A percentile compares a stretch with the other conserved stretches of the same genome.
Conservation (phyloP, 53 echinoderm and acorn worm genomes). For the Echinometra lucunter region DNA sequence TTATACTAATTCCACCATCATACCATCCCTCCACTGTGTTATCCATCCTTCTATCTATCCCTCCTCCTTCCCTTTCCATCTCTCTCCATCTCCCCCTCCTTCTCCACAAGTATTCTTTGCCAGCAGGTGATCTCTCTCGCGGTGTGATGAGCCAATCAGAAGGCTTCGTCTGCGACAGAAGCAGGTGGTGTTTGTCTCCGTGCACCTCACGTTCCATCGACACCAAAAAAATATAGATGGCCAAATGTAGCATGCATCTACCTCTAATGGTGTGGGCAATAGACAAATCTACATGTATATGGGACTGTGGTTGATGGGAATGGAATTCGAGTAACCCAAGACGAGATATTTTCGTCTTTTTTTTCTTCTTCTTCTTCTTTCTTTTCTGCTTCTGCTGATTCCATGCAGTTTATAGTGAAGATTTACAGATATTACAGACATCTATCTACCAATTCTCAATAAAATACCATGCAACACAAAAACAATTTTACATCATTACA, state of each 20-base stretch:
- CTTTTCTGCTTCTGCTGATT: background rate
- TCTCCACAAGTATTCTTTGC: slow-evolving; percentile 52
- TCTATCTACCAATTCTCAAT: no score
- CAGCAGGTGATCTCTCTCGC: slow-evolving; percentile 38
- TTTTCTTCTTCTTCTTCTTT: background rate
- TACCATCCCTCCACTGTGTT: background rate
- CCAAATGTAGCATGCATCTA: slow-evolving; percentile 56
- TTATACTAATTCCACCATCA: background rate
- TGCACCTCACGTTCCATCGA: slow-evolving; percentile 32
- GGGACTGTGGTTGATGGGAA: slow-evolving; percentile 3
- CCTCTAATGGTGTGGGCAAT: slow-evolving; percentile 53
- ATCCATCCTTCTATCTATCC: background rate
- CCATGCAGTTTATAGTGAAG: background rate
- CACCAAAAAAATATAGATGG: background rate
- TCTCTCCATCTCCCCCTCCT: background rate
- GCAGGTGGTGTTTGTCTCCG: slow-evolving; percentile 64
- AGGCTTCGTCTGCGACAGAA: slow-evolving; percentile 27
- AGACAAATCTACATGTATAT: slow-evolving; percentile 41
- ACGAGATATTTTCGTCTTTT: background rate
- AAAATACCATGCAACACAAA: no score
- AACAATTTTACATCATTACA: no score
- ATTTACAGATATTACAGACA: no score
- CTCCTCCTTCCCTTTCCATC: slow-evolving; percentile 4
- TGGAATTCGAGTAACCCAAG: slow-evolving; percentile 9
- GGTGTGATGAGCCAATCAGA: slow-evolving; percentile 56